phyloP scores from a whole-genome alignment of 2,113 vertebrate species.

The Murina feae region DNA sequence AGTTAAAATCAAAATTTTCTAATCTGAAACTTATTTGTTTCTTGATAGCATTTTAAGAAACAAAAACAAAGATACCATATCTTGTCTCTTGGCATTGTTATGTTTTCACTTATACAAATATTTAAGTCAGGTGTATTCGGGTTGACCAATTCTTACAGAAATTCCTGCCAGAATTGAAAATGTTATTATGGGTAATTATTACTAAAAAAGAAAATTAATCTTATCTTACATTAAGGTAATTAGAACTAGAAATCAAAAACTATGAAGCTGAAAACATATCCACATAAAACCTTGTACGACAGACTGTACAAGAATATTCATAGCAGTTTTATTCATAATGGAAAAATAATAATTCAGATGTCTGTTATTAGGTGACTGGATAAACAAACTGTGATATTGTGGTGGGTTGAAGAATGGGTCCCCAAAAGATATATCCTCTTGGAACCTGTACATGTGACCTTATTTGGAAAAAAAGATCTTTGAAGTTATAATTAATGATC shows the following conservation, averaged over 20 bases:
- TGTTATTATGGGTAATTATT: neutral
- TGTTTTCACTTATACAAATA: slow-evolving; percentile 19
- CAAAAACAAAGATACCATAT: slow-evolving; percentile 21
- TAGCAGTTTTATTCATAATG: neutral
- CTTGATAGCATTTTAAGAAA: neutral
- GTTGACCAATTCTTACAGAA: slow-evolving; percentile 17
- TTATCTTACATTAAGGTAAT: slow-evolving; percentile 19
- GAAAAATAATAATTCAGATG: neutral
- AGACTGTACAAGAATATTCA: neutral
- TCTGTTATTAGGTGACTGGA: neutral
- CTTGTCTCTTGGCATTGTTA: neutral
- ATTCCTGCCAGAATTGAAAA: slow-evolving; percentile 28
- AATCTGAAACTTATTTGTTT: neutral
- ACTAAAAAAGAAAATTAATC: slow-evolving; percentile 42
- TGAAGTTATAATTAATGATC: slow-evolving; percentile 6
- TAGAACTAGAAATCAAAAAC: slow-evolving; percentile 21
- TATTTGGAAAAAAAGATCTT: slow-evolving; percentile 20
- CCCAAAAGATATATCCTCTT: neutral
- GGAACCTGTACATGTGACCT: neutral
- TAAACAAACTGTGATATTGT: neutral
- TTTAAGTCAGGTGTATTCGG: neutral
- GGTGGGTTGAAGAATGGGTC: neutral
- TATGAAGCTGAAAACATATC: neutral
- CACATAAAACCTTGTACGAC: neutral
- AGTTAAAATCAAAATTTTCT: slow-evolving; percentile 5